Evolutionary conservation across 2,888 invertebrate genomes (phyloP), one percentile per base, ranked within the genome.

Genomic region (Pheosia gnoma): DNA sequence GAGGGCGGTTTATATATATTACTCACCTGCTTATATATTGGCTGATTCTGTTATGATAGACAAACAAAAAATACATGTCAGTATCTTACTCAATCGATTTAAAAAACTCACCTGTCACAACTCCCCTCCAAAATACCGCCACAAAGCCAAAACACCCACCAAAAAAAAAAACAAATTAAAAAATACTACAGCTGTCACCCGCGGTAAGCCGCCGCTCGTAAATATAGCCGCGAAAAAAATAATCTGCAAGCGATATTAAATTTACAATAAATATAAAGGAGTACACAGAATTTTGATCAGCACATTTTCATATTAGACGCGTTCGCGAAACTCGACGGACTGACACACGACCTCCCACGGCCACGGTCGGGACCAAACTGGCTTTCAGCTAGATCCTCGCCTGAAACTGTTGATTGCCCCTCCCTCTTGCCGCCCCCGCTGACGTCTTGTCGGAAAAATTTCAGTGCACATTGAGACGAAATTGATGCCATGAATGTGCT

Each of bases 391-490:
- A 60, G 72, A 65, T 68, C 71, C 55, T 72, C 71, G 68, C 68
- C 70, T 75, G 81, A 80, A 82, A 81, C 73, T 76, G 76, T 79
- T 77, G 76, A 75, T 77, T 74, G 66, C 70, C 71, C 69, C 66
- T 65, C 59, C 64, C 58, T 58, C 56, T 37, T 70, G 10, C 39
- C 43, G 59, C 68, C 72, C 71, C 56, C 56, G 56, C 61, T 67
- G 67, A 67, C 72, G 70, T 74, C 78, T 76, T 71, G 74, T 71
- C 65, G 78, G 81, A 77, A 82, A 80, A 81, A 78, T 83, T 80
- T 82, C 74, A 78, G 68, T 78, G 77, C 81, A 79, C 68, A 75
- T 69, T 56, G 60, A 60, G 60, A 68, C 64, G 66, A 68, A 74
- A 70, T 67, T 67, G 65, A 69, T 68, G 65, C 61, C 62, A 5